These are phyloP conservation scores for Spatulosminthurus flaviceps DNA, from an alignment of 2,888 invertebrate species.

Conservation along the genomic window DNA sequence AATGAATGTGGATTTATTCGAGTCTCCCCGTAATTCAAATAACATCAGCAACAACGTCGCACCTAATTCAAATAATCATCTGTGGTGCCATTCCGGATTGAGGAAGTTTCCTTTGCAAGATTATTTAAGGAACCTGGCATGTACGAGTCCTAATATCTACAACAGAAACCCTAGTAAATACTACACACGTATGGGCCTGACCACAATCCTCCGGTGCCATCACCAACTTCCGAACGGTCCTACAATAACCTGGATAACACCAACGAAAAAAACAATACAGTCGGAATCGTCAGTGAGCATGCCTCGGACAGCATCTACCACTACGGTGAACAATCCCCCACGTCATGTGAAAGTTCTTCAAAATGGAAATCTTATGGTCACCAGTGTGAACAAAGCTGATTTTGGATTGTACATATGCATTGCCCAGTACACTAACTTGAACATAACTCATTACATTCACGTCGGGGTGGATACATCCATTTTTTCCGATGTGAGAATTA, in stretches of 20 bases:
- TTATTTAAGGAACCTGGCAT: slow-evolving; percentile 75
- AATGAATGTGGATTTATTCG: neutral
- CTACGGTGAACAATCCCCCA: neutral
- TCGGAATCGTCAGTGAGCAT: neutral
- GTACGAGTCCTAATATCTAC: slow-evolving; percentile 74
- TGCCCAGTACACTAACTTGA: slow-evolving; percentile 81
- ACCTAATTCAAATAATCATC: slow-evolving; percentile 50
- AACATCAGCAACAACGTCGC: no score
- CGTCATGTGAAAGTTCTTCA: slow-evolving; percentile 20
- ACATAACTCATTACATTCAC: slow-evolving; percentile 78
- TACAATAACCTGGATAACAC: slow-evolving; percentile 85
- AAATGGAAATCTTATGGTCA: slow-evolving; percentile 82
- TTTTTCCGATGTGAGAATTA: slow-evolving; percentile 83
- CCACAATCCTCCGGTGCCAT: slow-evolving; percentile 80
- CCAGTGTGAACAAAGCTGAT: slow-evolving; percentile 73
- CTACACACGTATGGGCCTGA: slow-evolving; percentile 70
- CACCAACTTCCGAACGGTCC: slow-evolving; percentile 81
- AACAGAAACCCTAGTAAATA: slow-evolving; percentile 73
- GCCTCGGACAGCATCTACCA: neutral
- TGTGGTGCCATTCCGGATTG: slow-evolving; percentile 49
- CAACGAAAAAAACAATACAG: slow-evolving; percentile 28
- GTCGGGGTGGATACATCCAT: slow-evolving; percentile 86
- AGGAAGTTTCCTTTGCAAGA: slow-evolving; percentile 43
- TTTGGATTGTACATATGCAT: slow-evolving; percentile 87
- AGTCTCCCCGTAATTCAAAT: no score